Evolutionary conservation across 1,140 invertebrate genomes (phyloP).

Genomic region (Lamellibrachia luymesi): DNA sequence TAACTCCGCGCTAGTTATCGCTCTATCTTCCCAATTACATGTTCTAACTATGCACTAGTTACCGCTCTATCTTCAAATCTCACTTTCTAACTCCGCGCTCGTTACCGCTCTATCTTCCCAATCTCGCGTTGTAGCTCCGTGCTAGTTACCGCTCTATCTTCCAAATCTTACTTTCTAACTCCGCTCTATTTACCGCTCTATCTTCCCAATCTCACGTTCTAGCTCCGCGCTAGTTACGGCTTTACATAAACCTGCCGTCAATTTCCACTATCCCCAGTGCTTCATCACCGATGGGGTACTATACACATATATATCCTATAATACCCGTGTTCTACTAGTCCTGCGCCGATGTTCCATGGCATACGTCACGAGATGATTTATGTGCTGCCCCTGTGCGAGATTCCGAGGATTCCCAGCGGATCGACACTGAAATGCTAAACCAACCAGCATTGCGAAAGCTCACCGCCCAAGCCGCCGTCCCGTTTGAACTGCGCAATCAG

Average conservation of each 20-base stretch:
- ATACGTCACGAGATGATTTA: not conserved
- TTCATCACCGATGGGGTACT: not conserved
- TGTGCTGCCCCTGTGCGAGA: not conserved
- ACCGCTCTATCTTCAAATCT: too few relatives aligned
- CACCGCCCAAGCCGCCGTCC: too few relatives aligned
- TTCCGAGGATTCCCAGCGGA: not conserved
- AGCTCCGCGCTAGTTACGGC: not conserved
- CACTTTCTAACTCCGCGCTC: too few relatives aligned
- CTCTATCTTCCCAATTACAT: too few relatives aligned
- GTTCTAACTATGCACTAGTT: too few relatives aligned
- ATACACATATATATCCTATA: not conserved
- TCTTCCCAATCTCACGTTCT: not conserved
- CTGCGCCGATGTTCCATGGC: not conserved
- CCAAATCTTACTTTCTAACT: too few relatives aligned
- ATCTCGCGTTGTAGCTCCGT: too few relatives aligned
- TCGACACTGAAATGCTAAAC: not conserved
- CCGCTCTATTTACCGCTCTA: too few relatives aligned
- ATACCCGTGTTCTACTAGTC: not conserved
- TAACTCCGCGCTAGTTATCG: too few relatives aligned
- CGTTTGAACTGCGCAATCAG: not conserved
- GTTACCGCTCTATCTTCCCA: too few relatives aligned
- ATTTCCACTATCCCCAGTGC: not conserved
- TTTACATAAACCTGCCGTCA: not conserved
- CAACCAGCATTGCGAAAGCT: not conserved
- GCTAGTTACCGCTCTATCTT: too few relatives aligned